Evolutionary conservation across 2,888 invertebrate species (phyloP), one percentile per base, ranked within the genome.

Genomic region (Nephrotoma guestfalica): DNA sequence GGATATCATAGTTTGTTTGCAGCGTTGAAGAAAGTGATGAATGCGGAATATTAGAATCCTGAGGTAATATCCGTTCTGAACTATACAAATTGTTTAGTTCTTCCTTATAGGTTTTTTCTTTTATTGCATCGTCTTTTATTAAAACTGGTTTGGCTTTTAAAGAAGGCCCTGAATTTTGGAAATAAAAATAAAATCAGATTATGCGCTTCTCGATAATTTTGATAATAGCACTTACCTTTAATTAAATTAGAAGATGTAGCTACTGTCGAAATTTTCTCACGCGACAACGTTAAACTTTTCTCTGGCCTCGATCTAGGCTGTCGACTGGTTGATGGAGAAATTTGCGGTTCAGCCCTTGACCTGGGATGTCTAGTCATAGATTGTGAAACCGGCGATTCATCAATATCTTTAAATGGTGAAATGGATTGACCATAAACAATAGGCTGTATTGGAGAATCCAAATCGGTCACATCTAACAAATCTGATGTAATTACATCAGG

Each of bases 401-500:
- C 45, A 47, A 18, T 15, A 42, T 86, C 85, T 45, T 86, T 86
- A 4, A 57, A 15, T 7, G 91, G 90, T 1, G 91, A 91, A 43
- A 91, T 91, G 0, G 91, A 90, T 15, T 90, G 89, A 47, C 89
- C 88, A 13, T 90, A 89, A 11, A 89, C 89, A 86, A 90, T 91
- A 0, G 91, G 91, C 11, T 91, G 90, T 83, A 90, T 86, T 71
- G 90, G 90, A 6, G 18, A 51, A 41, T 85, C 86, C n/a, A 91
- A 90, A 87, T 91, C 91, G 30, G 91, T 91, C 42, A 86, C 71
- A 87, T 91, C 91, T 86, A 91, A 91, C 15, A 91, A 89, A 88
- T 92, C 92, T 87, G 91, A 91, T 85, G 91, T 90, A 41, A 91
- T 91, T 86, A 91, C 91, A 88, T 91, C 91, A 18, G 86, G 86